Percentiles rank a stretch among this genome's conserved stretches.
Evolutionary conservation across 2,113 vertebrate species (phyloP).

Genomic region (Dipodomys spectabilis): DNA sequence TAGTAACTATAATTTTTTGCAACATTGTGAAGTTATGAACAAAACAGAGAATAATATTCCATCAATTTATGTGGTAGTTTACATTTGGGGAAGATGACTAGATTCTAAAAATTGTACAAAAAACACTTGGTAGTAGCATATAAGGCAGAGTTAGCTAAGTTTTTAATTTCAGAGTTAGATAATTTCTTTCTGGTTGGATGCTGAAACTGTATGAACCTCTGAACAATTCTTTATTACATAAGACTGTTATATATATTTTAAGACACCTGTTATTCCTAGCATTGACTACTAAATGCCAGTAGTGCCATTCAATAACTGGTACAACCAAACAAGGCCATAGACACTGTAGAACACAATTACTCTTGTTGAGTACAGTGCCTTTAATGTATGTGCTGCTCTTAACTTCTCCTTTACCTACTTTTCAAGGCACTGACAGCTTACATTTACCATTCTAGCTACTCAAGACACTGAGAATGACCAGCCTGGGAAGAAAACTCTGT

Average conservation of each 20-base stretch:
- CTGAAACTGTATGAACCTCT: not conserved
- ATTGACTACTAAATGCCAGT: not conserved
- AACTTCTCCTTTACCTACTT: not conserved
- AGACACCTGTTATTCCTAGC: not conserved
- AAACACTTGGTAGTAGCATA: not conserved
- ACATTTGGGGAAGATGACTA: not conserved
- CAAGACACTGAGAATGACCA: too few species aligned
- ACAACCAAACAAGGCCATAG: not conserved
- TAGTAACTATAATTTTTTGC: not conserved
- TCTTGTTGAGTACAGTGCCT: not conserved
- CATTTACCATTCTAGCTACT: too few species aligned
- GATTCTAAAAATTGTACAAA: not conserved
- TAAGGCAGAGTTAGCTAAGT: not conserved
- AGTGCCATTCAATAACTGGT: not conserved
- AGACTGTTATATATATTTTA: not conserved
- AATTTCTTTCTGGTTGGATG: not conserved
- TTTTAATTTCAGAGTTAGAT: too few species aligned
- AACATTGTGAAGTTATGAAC: constrained; percentile 30
- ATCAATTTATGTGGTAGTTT: not conserved
- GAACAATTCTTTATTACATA: not conserved
- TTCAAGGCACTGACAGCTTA: too few species aligned
- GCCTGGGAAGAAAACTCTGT: too few species aligned
- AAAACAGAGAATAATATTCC: constrained; percentile 2
- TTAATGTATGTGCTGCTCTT: not conserved
- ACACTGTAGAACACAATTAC: not conserved